Percentiles rank a stretch among this genome's conserved stretches.
Conservation (phyloP, 1,140 invertebrate genomes). For the Nylanderia fulva region DNA sequence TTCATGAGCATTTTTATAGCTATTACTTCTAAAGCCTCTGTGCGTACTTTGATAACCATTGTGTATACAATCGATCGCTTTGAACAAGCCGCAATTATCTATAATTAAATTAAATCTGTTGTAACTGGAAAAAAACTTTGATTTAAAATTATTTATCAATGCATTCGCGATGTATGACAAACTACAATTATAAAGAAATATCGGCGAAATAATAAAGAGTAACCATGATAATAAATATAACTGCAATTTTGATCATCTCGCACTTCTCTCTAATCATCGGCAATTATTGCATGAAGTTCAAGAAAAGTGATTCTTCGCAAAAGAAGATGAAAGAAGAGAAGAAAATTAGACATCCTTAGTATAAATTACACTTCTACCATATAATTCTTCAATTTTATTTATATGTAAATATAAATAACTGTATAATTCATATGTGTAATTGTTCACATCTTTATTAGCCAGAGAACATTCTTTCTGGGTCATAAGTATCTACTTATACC, state of each 20-base stretch:
- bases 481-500: constrained; percentile 22
- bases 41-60: not conserved
- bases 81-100: constrained; percentile 49
- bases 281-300: not conserved
- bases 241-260: not conserved
- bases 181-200: not conserved
- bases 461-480: constrained; percentile 3
- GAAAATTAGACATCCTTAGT: not conserved
- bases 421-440: too few species aligned
- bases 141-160: constrained; percentile 35
- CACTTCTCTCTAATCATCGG: not conserved
- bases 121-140: constrained; percentile 1
- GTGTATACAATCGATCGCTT: not conserved
- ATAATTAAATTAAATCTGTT: constrained; percentile 14
- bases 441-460: not conserved
- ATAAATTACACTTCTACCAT: constrained; percentile 13
- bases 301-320: not conserved
- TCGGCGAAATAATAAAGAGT: not conserved
- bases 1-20: constrained; percentile 15
- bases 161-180: constrained; percentile 5
- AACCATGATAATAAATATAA: too few species aligned
- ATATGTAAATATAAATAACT: constrained; percentile 33
- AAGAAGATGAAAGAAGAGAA: not conserved
- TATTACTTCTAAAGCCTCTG: not conserved
- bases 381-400: constrained; percentile 38